Evolutionary conservation across 2,888 invertebrate genomes (phyloP).

Genomic region (Synergus itoensis): DNA sequence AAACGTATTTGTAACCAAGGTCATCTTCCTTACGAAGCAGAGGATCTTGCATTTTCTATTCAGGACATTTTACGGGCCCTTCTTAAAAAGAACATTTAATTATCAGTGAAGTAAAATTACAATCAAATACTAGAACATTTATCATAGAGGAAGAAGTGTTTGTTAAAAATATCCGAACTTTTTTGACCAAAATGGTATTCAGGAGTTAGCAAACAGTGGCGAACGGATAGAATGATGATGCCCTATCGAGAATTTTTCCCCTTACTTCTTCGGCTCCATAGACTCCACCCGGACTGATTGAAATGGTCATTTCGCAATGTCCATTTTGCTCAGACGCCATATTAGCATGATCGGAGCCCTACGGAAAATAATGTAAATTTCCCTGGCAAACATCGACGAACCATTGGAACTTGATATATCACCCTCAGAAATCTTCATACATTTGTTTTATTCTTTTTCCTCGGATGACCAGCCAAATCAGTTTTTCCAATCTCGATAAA

Average conservation of each 20-base stretch:
- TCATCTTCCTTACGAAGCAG: constrained; percentile 27
- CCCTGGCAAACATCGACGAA: background rate
- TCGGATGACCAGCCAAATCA: background rate
- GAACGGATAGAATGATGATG: background rate
- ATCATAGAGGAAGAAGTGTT: too few relatives aligned
- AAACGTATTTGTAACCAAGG: constrained; percentile 42
- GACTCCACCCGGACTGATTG: background rate
- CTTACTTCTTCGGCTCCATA: background rate
- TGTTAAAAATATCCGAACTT: background rate
- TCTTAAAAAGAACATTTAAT: too few relatives aligned
- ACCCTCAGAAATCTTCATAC: background rate
- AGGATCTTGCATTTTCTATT: background rate
- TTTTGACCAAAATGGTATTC: background rate
- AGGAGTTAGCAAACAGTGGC: background rate
- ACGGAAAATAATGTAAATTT: background rate
- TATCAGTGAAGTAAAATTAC: too few relatives aligned
- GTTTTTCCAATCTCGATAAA: background rate
- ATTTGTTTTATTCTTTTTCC: too few relatives aligned
- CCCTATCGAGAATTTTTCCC: background rate
- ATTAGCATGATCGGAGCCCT: background rate
- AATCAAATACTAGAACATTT: too few relatives aligned
- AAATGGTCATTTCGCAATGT: background rate
- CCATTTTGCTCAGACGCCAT: background rate
- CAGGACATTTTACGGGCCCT: too few relatives aligned
- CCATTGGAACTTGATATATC: background rate